Base-by-base conservation (phyloP, 2,888 invertebrate genomes). In the Orthosia cruda region DNA sequence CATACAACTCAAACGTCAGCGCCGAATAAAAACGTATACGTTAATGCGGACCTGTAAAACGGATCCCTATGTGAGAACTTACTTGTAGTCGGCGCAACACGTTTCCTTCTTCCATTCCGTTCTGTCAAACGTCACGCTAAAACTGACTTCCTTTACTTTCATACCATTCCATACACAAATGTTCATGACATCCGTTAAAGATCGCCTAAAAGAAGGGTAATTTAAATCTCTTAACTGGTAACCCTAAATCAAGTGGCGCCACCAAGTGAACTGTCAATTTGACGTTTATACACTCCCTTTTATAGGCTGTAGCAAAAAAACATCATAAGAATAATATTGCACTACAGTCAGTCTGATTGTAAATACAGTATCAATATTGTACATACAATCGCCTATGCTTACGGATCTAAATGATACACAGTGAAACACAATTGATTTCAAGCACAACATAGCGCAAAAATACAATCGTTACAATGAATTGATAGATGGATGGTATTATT, bases 341-440 rank as follows among this genome's bases (percentile, higher is more conserved):
- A 26, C 16, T 16, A 63, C n/a, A n/a, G 63, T n/a, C n/a, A 18
- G 23, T 23, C 13, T 23, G 18, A 68, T 70, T n/a, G n/a, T 70
- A 55, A 32, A 40, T 67, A 57, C 20, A 1, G 7, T 4, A 45
- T 69, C 20, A 50, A 45, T 20, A 50, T 50, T 74, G 9, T 26
- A 26, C 32, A 47, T 26, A 16, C 20, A 58, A 2, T 16, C 26
- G 40, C 12, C 15, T 20, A 13, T 57, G 78, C 40, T 77, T 74
- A 50, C 18, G 5, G 3, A n/a, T 20, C 16, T 16, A 78, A 70
- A 32, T 50, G n/a, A 52, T n/a, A 78, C 79, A 79, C 2, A 23
- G 2, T 23, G 15, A 5, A 15, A 47, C 16, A 75, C 74, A 74
- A 71, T 74, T 32, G 79, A 40, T 73, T 15, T 47, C n/a, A n/a